Conservation (phyloP, 1,140 invertebrate species). For the Drosophila orosa region DNA sequence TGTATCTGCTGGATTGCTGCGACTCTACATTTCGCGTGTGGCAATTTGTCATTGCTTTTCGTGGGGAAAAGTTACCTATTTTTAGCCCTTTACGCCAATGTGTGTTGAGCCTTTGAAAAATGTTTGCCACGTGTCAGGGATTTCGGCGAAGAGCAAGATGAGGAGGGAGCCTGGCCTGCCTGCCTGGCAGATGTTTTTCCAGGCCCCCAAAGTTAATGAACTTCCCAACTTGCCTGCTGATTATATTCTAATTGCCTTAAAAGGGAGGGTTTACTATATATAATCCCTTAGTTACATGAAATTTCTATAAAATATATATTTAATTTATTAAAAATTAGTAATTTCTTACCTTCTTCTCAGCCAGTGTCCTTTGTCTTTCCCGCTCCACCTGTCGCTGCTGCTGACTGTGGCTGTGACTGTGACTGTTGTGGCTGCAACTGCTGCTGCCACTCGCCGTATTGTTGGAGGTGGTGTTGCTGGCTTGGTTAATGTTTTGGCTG, state of each 20-base stretch:
- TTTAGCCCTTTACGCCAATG: conserved; percentile 46
- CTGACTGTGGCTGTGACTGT: conserved; percentile 18
- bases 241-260: conserved; percentile 19
- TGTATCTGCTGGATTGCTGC: conserved; percentile 6
- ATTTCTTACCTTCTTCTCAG: conserved; percentile 60
- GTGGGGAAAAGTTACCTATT: conserved; percentile 20
- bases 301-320: neutral
- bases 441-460: conserved; percentile 33
- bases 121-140: conserved; percentile 58
- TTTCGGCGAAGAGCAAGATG: neutral
- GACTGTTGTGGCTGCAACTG: conserved; percentile 11
- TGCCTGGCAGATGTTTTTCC: conserved; percentile 33
- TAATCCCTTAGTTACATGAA: neutral
- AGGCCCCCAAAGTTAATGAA: conserved; percentile 60
- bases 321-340: too few relatives aligned
- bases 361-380: conserved; percentile 19
- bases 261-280: neutral
- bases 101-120: conserved; percentile 57
- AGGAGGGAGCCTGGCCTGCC: neutral
- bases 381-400: conserved; percentile 37
- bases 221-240: conserved; percentile 27
- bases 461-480: neutral
- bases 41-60: conserved; percentile 69
- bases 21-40: conserved; percentile 31
- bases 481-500: conserved; percentile 23